phyloP scores from a whole-genome alignment of 2,888 invertebrate species.

The Eupeodes luniger region DNA sequence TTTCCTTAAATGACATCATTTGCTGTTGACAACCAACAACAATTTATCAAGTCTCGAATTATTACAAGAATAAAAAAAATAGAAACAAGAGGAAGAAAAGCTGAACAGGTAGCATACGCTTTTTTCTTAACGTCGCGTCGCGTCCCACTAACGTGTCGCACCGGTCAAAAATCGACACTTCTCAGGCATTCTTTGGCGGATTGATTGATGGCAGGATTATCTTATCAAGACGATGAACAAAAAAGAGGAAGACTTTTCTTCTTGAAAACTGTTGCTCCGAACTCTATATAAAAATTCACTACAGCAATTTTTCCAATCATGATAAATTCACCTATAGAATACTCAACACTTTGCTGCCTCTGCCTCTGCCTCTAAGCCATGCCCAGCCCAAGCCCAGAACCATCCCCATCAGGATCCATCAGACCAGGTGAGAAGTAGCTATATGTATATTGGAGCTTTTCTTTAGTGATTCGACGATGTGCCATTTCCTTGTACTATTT shows the following conservation, averaged over 20 bases:
- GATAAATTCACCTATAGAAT: slow-evolving; percentile 6
- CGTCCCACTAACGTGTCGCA: neutral
- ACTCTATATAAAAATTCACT: neutral
- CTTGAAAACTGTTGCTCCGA: slow-evolving; percentile 24
- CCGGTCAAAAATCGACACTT: slow-evolving; percentile 26
- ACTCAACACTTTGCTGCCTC: neutral
- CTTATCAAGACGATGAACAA: slow-evolving; percentile 15
- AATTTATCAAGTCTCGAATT: slow-evolving; percentile 26
- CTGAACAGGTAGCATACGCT: neutral
- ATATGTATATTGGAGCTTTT: slow-evolving; percentile 5
- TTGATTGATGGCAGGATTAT: slow-evolving; percentile 29
- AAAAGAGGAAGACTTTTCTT: neutral
- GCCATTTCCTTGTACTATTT: neutral
- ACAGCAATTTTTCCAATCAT: neutral
- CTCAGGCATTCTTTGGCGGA: slow-evolving; percentile 9
- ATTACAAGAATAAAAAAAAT: neutral
- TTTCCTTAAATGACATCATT: neutral
- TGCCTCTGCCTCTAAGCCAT: neutral
- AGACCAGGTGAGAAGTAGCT: slow-evolving; percentile 1
- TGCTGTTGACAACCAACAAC: slow-evolving; percentile 10
- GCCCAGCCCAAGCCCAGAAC: neutral
- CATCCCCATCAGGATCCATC: too few species aligned
- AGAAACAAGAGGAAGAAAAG: neutral
- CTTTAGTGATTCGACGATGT: neutral
- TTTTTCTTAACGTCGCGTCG: neutral